Evolutionary conservation across 1,140 invertebrate genomes (phyloP).

Genomic region (Mesaphorura yosii): DNA sequence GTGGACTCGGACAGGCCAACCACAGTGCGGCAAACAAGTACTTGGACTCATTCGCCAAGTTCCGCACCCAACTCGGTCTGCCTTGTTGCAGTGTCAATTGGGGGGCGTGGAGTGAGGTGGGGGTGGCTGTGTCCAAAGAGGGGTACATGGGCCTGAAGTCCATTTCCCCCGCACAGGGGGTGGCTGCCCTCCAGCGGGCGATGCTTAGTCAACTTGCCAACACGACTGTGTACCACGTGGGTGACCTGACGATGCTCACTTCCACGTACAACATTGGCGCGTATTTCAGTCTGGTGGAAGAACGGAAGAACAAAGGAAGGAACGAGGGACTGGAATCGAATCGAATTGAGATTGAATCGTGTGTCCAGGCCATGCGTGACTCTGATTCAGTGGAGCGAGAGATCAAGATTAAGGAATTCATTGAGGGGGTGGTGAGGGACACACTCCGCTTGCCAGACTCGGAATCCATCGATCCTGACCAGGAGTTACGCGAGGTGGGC

Average conservation of each 20-base stretch:
- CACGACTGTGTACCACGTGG: neutral
- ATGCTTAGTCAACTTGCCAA: neutral
- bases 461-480: conserved; percentile 1
- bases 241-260: neutral
- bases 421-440: neutral
- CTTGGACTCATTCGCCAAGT: conserved; percentile 8
- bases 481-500: conserved; percentile 9
- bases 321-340: too few relatives aligned
- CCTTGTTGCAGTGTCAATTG: conserved; percentile 2
- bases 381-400: neutral
- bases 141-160: neutral
- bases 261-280: neutral
- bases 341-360: neutral
- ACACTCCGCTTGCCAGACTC: neutral
- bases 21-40: conserved; percentile 7
- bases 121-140: neutral
- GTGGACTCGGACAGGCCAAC: conserved; percentile 1
- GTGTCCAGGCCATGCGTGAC: neutral
- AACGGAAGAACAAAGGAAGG: too few relatives aligned
- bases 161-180: conserved; percentile 4
- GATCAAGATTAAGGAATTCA: neutral
- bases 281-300: neutral
- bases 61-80: neutral
- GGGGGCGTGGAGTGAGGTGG: conserved; percentile 10
- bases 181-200: neutral